phyloP scores from a whole-genome alignment of 2,113 vertebrate species.

The Ellobius talpinus region DNA sequence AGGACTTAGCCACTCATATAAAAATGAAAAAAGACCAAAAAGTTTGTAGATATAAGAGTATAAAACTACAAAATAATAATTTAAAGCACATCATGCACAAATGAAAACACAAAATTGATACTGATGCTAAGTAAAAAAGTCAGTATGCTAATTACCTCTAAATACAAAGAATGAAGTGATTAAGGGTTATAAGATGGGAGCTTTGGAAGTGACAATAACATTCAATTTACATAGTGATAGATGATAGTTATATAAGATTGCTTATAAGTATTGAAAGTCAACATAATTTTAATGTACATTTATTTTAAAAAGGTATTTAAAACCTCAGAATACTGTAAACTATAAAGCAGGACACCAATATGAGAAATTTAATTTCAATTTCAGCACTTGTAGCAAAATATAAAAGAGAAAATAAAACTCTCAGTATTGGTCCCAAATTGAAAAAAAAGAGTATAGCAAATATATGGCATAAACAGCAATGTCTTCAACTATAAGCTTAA shows the following conservation, averaged over 20 bases:
- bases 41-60: neutral
- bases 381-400: neutral
- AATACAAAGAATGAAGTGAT: neutral
- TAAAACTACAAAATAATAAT: neutral
- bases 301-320: neutral
- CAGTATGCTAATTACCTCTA: neutral
- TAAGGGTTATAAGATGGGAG: neutral
- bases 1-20: neutral
- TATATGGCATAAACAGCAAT: neutral
- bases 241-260: neutral
- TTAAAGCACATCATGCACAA: neutral
- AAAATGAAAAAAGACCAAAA: conserved; percentile 11
- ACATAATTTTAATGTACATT: neutral
- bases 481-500: neutral
- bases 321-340: neutral
- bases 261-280: neutral
- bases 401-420: neutral
- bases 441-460: neutral
- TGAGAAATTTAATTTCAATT: neutral
- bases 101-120: neutral
- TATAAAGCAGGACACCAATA: neutral
- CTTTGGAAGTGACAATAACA: neutral
- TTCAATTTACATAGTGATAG: neutral
- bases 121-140: neutral
- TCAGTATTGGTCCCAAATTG: neutral